Evolutionary conservation across 1,140 invertebrate species (phyloP).

Genomic region (Acromyrmex charruanus): DNA sequence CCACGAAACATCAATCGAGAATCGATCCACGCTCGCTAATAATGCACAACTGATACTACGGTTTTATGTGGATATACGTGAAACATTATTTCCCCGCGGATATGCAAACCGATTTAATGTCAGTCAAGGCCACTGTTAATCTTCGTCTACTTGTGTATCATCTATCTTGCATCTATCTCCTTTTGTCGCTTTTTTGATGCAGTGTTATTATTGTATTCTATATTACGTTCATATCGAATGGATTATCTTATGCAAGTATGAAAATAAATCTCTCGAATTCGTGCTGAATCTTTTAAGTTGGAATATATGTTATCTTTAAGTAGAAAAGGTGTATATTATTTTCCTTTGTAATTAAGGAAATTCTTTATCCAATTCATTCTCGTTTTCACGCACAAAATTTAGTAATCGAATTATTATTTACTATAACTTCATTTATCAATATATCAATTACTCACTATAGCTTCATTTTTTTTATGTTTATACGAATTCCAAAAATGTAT

Average conservation of each 20-base stretch:
- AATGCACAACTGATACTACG: conserved; percentile 48
- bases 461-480: not conserved
- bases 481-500: not conserved
- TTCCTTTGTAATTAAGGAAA: not conserved
- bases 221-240: not conserved
- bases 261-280: not conserved
- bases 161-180: not conserved
- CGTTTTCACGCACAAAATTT: not conserved
- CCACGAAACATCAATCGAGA: conserved; percentile 25
- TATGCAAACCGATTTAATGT: conserved; percentile 50
- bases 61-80: conserved; percentile 31
- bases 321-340: not conserved
- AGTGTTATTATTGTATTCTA: not conserved
- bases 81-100: not conserved
- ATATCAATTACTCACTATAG: too few species aligned
- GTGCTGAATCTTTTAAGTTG: not conserved
- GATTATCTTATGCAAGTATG: not conserved
- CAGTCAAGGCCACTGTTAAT: conserved; percentile 34
- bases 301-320: not conserved
- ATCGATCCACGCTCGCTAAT: conserved; percentile 44
- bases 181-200: not conserved
- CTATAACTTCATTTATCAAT: too few species aligned
- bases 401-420: not conserved
- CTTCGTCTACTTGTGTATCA: not conserved
- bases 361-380: not conserved